Base-by-base conservation (phyloP, 1,140 invertebrate species). In the Polyergus mexicanus region DNA sequence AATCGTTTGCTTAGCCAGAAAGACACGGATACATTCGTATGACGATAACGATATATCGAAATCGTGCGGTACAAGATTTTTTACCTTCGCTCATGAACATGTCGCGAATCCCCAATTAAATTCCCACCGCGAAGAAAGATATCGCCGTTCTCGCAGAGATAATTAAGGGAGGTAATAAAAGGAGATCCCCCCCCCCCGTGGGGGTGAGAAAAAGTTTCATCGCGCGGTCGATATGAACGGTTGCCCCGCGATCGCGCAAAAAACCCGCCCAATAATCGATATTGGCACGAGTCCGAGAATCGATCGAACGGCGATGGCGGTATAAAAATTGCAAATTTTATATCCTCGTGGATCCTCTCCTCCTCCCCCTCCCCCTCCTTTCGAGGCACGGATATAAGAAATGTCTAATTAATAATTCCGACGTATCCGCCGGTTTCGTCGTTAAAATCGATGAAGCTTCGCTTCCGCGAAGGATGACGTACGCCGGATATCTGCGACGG, bases 241-340 rank as follows among this genome's bases (percentile, higher is more conserved):
- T 71, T 78, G 77, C 35, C 25, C 68, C 44, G n/a, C 44, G 38
- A 22, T 32, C 58, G 80, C 72, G 66, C 86, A 92, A 92, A 77
- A 91, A 92, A 88, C 83, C 75, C 65, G 84, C 84, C 75, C 80
- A 87, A 89, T 91, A 92, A 92, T 93, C 94, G 93, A 92, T 92
- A 94, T 94, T 92, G 93, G 92, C 90, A 89, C 89, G 92, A 92
- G 93, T 94, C 94, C 93, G 89, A 92, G 93, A 94, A 94, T 87
- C 19, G 47, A 80, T 38, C 19, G 13, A 22, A 4, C 13, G 13
- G 13, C 62, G 58, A 56, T 35, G 71, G 44, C 65, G 86, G 86
- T 87, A 92, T 93, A 92, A 32, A 94, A 94, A 94, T 94, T 94
- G 93, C 92, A 94, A 94, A 94, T 94, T 94, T 94, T 94, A 94